Conservation (phyloP, 2,888 invertebrate species). For the Caenorhabditis becei region DNA sequence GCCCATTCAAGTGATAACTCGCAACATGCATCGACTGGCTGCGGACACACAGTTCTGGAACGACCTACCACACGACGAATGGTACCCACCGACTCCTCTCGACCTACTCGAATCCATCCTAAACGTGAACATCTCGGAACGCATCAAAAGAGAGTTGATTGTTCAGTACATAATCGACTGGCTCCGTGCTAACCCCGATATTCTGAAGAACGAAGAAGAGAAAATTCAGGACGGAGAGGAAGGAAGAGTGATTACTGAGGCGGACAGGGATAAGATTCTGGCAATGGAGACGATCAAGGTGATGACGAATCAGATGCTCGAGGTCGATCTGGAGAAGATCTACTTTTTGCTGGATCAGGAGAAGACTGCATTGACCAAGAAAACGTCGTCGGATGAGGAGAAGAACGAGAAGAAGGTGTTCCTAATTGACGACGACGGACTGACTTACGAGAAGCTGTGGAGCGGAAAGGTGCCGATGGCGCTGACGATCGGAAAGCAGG, state of each 20-base stretch:
- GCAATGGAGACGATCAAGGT: constrained; percentile 33
- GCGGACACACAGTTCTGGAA: constrained; percentile 44
- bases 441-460: constrained; percentile 34
- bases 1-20: constrained; percentile 36
- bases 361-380: constrained; percentile 11
- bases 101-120: constrained; percentile 49
- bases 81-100: constrained; percentile 53
- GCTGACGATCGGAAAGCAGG: constrained; percentile 1
- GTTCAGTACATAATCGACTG: constrained; percentile 53
- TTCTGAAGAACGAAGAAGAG: too few relatives aligned
- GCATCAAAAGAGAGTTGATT: constrained; percentile 45
- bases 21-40: constrained; percentile 28
- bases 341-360: constrained; percentile 48
- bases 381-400: not conserved
- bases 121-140: constrained; percentile 38
- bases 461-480: constrained; percentile 24
- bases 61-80: constrained; percentile 40
- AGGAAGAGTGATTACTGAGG: not conserved
- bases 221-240: not conserved
- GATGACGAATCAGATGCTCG: constrained; percentile 41
- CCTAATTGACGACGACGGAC: constrained; percentile 12
- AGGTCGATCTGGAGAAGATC: constrained; percentile 40
- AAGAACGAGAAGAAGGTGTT: not conserved
- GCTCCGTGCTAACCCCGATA: constrained; percentile 30
- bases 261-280: not conserved